A percentile compares a stretch with the other conserved stretches of the same genome.
Evolutionary conservation across 2,888 invertebrate genomes (phyloP).

Genomic region (Stenoptilia bipunctidactyla): DNA sequence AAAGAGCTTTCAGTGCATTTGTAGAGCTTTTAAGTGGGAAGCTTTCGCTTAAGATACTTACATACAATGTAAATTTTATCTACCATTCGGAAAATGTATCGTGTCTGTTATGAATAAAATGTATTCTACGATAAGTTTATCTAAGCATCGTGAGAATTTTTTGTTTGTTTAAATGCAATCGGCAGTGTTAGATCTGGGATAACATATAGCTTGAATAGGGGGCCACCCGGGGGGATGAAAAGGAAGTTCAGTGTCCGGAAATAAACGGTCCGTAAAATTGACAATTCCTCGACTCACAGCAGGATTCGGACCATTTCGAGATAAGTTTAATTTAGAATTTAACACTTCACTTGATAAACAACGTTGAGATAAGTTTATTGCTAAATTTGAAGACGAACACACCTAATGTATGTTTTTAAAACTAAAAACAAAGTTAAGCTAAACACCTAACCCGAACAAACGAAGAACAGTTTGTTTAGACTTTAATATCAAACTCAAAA

Average conservation of each 20-base stretch:
- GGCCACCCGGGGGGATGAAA: constrained; percentile 21
- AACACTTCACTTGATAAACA: too few species aligned
- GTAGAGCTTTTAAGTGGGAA: constrained; percentile 72
- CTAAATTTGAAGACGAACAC: too few species aligned
- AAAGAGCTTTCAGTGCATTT: constrained; percentile 73
- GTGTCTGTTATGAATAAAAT: too few species aligned
- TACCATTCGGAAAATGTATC: constrained; percentile 37
- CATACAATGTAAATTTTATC: constrained; percentile 69
- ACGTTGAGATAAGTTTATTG: too few species aligned
- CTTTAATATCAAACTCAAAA: background rate
- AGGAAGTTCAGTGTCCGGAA: constrained; percentile 70
- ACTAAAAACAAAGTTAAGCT: too few species aligned
- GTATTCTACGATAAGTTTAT: too few species aligned
- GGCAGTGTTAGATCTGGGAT: too few species aligned
- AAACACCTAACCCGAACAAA: background rate
- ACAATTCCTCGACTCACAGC: constrained; percentile 71
- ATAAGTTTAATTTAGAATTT: background rate
- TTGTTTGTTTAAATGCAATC: too few species aligned
- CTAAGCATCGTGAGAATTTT: too few species aligned
- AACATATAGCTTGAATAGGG: background rate
- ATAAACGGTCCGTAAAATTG: constrained; percentile 80
- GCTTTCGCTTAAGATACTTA: constrained; percentile 71
- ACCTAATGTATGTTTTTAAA: too few species aligned
- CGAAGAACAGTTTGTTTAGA: background rate
- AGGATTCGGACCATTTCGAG: constrained; percentile 53